These are phyloP conservation scores for Hymenopus coronatus DNA, from an alignment of 2,888 invertebrate genomes.

Conservation along the genomic window DNA sequence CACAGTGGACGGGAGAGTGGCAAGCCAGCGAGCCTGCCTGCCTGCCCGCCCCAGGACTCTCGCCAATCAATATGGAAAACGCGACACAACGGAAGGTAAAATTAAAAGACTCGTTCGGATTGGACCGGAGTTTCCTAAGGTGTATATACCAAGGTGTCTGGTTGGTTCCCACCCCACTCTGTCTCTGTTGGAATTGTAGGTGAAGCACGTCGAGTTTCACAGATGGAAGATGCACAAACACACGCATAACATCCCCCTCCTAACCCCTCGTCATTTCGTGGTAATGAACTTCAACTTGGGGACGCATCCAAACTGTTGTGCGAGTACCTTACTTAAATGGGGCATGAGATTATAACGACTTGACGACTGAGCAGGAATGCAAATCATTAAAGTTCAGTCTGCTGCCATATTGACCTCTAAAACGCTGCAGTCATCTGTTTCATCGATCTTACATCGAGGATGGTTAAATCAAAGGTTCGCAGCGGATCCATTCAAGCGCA, in stretches of 20 bases:
- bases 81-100: slow-evolving; percentile 6
- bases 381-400: not conserved
- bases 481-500: not conserved
- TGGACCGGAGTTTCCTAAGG: slow-evolving; percentile 20
- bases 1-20: not conserved
- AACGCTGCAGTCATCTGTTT: not conserved
- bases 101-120: slow-evolving; percentile 21
- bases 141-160: slow-evolving; percentile 20
- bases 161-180: slow-evolving; percentile 10
- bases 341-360: not conserved
- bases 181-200: not conserved
- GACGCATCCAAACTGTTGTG: not conserved
- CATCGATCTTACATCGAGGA: not conserved
- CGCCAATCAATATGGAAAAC: slow-evolving; percentile 29
- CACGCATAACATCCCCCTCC: not conserved
- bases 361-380: not conserved
- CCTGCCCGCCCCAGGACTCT: not conserved
- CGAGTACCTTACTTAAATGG: not conserved
- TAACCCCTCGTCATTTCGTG: not conserved
- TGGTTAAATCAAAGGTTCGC: not conserved
- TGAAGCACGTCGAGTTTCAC: not conserved
- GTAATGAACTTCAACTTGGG: not conserved
- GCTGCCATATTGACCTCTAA: not conserved
- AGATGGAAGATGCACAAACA: not conserved
- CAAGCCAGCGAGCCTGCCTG: not conserved